A percentile compares a stretch with the other conserved stretches of the same genome.
phyloP scores from a whole-genome alignment of 2,797 vertebrate genomes.

The Nasua narica region DNA sequence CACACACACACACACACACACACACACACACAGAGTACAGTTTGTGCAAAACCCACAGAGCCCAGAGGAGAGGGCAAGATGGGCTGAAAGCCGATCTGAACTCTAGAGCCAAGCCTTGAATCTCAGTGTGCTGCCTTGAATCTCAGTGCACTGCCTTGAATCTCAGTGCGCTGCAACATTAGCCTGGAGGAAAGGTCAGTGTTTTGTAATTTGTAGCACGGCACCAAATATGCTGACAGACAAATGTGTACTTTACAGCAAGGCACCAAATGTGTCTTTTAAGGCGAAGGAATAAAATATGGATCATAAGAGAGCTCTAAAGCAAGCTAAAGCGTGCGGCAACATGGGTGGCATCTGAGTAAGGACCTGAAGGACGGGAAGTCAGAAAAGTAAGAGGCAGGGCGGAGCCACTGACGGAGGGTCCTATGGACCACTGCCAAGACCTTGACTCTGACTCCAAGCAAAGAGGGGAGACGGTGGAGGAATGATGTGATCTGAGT shows the following conservation, averaged over 20 bases:
- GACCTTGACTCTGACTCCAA: not conserved
- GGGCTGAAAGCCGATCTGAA: not conserved
- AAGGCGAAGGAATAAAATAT: not conserved
- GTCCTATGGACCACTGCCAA: not conserved
- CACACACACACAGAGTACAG: too few species aligned
- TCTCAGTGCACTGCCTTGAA: not conserved
- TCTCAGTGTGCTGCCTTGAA: not conserved
- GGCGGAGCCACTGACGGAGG: rapidly evolving
- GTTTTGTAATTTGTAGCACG: not conserved
- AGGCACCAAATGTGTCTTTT: not conserved
- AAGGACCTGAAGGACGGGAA: not conserved
- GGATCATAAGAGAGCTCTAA: not conserved
- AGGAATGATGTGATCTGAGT: not conserved
- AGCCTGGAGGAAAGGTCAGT: not conserved
- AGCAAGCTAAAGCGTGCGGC: not conserved
- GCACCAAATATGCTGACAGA: not conserved
- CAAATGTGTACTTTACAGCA: not conserved
- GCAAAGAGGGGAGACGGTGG: not conserved
- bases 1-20: not conserved
- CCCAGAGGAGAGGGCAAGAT: not conserved
- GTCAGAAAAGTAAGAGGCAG: not conserved
- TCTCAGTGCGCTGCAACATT: not conserved
- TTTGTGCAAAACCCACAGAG: not conserved
- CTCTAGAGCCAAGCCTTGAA: not conserved
- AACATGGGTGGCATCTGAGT: not conserved